Conservation (phyloP, 2,888 invertebrate genomes). For the Cephalotes varians region DNA sequence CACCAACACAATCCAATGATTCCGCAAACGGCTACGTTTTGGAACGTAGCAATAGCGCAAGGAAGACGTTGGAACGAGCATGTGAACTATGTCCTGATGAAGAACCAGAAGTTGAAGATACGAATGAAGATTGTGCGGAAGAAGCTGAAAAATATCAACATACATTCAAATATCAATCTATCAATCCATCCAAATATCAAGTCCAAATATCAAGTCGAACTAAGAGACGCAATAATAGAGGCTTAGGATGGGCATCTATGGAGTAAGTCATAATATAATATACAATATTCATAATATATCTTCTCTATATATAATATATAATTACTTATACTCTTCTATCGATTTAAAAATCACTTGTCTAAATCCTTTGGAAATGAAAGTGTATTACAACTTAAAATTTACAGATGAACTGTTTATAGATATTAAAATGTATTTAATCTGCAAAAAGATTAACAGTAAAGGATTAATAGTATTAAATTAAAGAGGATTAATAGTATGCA, state of each 20-base stretch:
- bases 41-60: slow-evolving; percentile 97
- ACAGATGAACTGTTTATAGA: background rate
- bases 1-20: slow-evolving; percentile 97
- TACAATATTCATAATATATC: too few relatives aligned
- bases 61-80: slow-evolving; percentile 94
- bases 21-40: slow-evolving; percentile 97
- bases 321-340: background rate
- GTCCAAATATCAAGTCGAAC: background rate
- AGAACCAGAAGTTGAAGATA: slow-evolving; percentile 84
- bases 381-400: slow-evolving; percentile 7
- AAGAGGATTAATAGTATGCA: too few relatives aligned
- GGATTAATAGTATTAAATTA: too few relatives aligned
- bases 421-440: slow-evolving; percentile 2
- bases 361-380: background rate
- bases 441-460: background rate
- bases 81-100: slow-evolving; percentile 91
- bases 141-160: slow-evolving; percentile 66
- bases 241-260: slow-evolving; percentile 56
- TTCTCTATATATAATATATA: background rate
- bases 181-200: slow-evolving; percentile 3
- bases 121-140: slow-evolving; percentile 64
- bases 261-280: slow-evolving; percentile 55
- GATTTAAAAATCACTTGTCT: background rate
- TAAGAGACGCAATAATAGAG: slow-evolving; percentile 34
- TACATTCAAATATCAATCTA: slow-evolving; percentile 25